A percentile compares a stretch with the other conserved stretches of the same genome.
Evolutionary conservation across 2,888 invertebrate species (phyloP).

Genomic region (Drosophila robusta): DNA sequence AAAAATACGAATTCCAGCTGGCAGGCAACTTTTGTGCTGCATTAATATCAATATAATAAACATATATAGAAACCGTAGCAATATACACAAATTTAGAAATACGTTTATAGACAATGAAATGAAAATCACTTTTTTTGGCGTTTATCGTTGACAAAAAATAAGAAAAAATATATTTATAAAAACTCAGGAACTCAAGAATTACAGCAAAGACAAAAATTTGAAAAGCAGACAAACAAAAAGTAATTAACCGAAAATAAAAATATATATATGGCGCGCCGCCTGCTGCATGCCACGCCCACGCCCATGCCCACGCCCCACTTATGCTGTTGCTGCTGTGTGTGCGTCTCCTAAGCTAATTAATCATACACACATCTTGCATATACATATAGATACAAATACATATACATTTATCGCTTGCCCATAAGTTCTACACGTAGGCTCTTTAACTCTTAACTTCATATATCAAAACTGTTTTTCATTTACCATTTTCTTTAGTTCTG

Average conservation of each 20-base stretch:
- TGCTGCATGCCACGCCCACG: slow-evolving; percentile 47
- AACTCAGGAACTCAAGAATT: slow-evolving; percentile 71
- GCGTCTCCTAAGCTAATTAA: slow-evolving; percentile 39
- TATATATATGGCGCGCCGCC: slow-evolving; percentile 56
- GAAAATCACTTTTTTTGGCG: slow-evolving; percentile 45
- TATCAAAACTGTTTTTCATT: slow-evolving; percentile 14
- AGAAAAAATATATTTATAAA: slow-evolving; percentile 11
- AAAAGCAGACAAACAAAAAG: slow-evolving; percentile 19
- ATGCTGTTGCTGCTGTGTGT: slow-evolving; percentile 29
- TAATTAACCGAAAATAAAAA: slow-evolving; percentile 7
- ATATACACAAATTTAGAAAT: slow-evolving; percentile 42
- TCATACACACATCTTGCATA: slow-evolving; percentile 16
- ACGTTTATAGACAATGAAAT: slow-evolving; percentile 30
- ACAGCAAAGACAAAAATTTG: slow-evolving; percentile 38
- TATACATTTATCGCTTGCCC: slow-evolving; percentile 12
- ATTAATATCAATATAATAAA: slow-evolving; percentile 41
- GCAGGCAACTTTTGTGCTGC: slow-evolving; percentile 46
- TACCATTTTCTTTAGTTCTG: slow-evolving; percentile 37
- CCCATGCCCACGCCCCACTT: slow-evolving; percentile 26
- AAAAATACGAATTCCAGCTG: slow-evolving; percentile 30
- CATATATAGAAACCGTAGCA: slow-evolving; percentile 28
- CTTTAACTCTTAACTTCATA: slow-evolving; percentile 7
- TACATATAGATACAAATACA: slow-evolving; percentile 15
- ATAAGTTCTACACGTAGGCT: slow-evolving; percentile 23
- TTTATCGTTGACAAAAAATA: slow-evolving; percentile 52